These are phyloP conservation scores for Dendronephthya gigantea DNA, from an alignment of 64 coral and sea anemone genomes.

Conservation along the genomic window DNA sequence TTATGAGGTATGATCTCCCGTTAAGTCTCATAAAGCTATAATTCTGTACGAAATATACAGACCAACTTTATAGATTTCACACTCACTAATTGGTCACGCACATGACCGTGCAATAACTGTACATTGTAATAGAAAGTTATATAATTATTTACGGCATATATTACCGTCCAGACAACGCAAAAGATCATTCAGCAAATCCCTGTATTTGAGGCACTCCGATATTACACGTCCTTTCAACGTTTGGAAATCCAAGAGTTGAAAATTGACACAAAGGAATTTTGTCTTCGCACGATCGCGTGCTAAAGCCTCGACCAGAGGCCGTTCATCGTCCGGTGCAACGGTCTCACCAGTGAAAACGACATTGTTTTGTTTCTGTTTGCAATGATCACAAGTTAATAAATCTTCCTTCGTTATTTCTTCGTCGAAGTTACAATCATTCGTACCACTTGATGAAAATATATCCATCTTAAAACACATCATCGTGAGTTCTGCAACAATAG, in stretches of 20 bases:
- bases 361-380: neutral
- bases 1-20: too few species aligned
- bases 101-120: too few species aligned
- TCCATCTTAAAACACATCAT: neutral
- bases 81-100: too few species aligned
- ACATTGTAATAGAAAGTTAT: too few species aligned
- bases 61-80: too few species aligned
- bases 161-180: slow-evolving; percentile 1
- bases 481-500: neutral
- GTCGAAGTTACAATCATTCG: neutral
- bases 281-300: neutral
- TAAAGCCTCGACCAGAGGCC: neutral
- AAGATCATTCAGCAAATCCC: neutral
- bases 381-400: neutral
- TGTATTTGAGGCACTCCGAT: neutral
- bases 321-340: neutral
- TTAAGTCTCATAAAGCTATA: too few species aligned
- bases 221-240: neutral
- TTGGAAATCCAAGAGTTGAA: slow-evolving; percentile 1
- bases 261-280: neutral
- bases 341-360: too few species aligned
- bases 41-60: too few species aligned
- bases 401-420: neutral
- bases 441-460: neutral
- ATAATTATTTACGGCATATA: neutral